phyloP scores from a whole-genome alignment of 2,888 invertebrate genomes.

The Liodrosophila aerea region DNA sequence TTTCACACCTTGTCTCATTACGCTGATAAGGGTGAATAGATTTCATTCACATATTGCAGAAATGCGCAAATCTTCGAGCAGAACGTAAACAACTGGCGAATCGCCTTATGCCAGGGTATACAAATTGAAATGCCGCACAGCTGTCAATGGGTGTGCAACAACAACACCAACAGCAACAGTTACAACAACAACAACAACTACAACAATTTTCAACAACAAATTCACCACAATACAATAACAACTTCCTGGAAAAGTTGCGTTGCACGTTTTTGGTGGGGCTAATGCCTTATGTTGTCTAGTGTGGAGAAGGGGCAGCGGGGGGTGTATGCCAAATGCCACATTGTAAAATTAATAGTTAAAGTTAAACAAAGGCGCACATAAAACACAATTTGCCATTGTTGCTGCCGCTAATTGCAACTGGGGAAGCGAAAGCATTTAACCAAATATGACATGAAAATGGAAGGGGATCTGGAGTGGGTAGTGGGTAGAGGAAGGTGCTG shows the following conservation, averaged over 20 bases:
- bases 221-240: conserved; percentile 42
- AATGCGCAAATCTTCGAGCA: background rate
- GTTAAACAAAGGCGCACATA: conserved; percentile 39
- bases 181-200: conserved; percentile 21
- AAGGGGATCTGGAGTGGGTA: background rate
- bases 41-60: too few relatives aligned
- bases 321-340: too few relatives aligned
- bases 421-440: conserved; percentile 46
- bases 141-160: conserved; percentile 55
- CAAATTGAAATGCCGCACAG: conserved; percentile 40
- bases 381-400: conserved; percentile 3
- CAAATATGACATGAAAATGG: conserved; percentile 39
- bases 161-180: conserved; percentile 10
- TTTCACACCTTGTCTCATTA: too few relatives aligned
- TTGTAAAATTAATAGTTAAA: too few relatives aligned
- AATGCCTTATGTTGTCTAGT: conserved; percentile 45
- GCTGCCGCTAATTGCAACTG: conserved; percentile 31
- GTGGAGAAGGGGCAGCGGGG: conserved; percentile 2
- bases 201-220: conserved; percentile 28
- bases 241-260: conserved; percentile 68
- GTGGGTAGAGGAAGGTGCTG: conserved; percentile 19
- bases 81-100: conserved; percentile 1
- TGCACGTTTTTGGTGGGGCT: conserved; percentile 36
- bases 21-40: too few relatives aligned
- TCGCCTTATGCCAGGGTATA: conserved; percentile 14